Percentiles rank a stretch among this genome's conserved stretches.
phyloP scores from a whole-genome alignment of 2,888 invertebrate genomes.

The Pocota personata region DNA sequence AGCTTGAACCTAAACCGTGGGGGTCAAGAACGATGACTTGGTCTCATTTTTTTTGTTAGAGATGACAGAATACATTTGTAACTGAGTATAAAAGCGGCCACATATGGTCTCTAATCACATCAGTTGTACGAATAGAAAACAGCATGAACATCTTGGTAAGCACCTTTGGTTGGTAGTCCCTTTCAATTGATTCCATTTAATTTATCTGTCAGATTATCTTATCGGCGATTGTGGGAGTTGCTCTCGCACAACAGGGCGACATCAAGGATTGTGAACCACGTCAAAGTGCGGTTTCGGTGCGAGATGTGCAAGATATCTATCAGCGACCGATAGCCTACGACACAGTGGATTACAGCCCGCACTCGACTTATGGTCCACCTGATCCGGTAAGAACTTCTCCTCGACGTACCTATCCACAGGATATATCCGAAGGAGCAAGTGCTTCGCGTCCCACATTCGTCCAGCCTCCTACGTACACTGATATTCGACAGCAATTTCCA shows the following conservation, averaged over 20 bases:
- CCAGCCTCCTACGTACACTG: conserved; percentile 20
- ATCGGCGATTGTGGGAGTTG: conserved; percentile 25
- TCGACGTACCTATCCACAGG: conserved; percentile 38
- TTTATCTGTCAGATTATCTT: conserved; percentile 35
- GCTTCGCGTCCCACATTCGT: neutral
- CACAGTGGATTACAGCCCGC: conserved; percentile 33
- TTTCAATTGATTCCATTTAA: neutral
- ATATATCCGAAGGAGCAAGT: conserved; percentile 38
- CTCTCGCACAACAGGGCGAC: conserved; percentile 33
- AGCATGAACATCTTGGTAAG: conserved; percentile 64
- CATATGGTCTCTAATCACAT: conserved; percentile 29
- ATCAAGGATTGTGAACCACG: conserved; percentile 49
- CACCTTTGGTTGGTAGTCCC: neutral
- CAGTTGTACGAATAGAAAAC: conserved; percentile 51
- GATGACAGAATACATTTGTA: conserved; percentile 9
- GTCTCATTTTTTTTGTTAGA: conserved; percentile 2
- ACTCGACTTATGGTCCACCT: conserved; percentile 59
- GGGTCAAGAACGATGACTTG: conserved; percentile 50
- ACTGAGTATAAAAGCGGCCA: conserved; percentile 56
- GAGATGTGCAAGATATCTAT: conserved; percentile 53
- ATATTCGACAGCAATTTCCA: conserved; percentile 41
- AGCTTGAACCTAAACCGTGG: conserved; percentile 53
- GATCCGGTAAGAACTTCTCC: conserved; percentile 36
- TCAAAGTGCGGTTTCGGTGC: conserved; percentile 27
- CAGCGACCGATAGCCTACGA: conserved; percentile 48